Percentiles rank a stretch among this genome's conserved stretches.
Evolutionary conservation across 2,797 vertebrate species (phyloP).

Genomic region (Amblyopsis hoosieri): DNA sequence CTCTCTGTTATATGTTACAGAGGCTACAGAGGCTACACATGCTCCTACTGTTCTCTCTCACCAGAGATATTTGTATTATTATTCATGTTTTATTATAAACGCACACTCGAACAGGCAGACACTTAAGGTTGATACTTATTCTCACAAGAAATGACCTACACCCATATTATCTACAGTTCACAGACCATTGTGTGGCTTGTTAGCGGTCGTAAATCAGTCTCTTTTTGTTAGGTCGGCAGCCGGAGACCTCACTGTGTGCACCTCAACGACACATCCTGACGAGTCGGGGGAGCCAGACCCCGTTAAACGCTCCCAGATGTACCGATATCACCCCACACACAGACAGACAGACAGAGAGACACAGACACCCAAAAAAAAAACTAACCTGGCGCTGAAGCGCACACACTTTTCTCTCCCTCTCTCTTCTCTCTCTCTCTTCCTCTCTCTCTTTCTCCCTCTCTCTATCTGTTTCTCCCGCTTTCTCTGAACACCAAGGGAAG

Average conservation of each 20-base stretch:
- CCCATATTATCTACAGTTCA: conserved; percentile 26
- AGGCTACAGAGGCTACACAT: neutral
- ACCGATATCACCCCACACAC: conserved; percentile 32
- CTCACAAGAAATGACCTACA: conserved; percentile 21
- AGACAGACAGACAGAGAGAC: conserved; percentile 11
- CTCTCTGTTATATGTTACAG: neutral
- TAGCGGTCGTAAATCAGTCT: conserved; percentile 60
- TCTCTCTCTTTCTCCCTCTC: no score
- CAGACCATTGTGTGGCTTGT: conserved; percentile 49
- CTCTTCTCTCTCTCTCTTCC: neutral
- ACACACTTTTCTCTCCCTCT: conserved; percentile 15
- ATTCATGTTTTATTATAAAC: conserved; percentile 17
- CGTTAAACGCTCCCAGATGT: conserved; percentile 77
- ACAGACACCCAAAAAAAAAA: conserved; percentile 16
- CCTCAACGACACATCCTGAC: conserved; percentile 60
- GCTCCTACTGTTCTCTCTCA: neutral
- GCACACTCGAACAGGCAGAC: neutral
- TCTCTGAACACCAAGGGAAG: conserved; percentile 10
- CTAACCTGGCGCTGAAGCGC: conserved; percentile 8
- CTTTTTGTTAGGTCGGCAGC: conserved; percentile 35
- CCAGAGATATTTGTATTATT: no score
- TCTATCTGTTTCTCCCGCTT: no score
- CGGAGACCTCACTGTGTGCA: conserved; percentile 62
- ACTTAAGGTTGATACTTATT: neutral
- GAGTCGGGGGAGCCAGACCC: conserved; percentile 55